Base-by-base conservation (phyloP, 30 jellyfish, hydroid and myxozoan genomes). In the Hydractinia echinata region DNA sequence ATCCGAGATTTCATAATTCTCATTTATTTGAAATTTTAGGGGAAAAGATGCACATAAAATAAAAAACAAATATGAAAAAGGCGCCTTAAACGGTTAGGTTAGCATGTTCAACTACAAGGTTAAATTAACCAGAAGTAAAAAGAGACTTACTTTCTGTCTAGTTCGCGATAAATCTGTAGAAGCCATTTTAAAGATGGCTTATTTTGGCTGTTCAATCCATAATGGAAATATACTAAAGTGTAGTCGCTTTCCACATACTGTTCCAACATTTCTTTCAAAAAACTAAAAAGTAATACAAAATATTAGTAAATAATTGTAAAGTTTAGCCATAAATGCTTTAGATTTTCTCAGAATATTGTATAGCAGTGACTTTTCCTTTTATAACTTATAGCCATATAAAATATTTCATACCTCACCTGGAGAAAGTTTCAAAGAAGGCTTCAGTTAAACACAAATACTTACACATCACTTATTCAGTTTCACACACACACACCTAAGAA, bases 171-270 rank as follows among this genome's bases (percentile, higher is more conserved):
- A 10, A 91, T 84, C 83, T 91, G 96, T 61, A 86, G 61, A 11
- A 91, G 86, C 96, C 96, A 91, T 15, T 89, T 80, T 18, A 86
- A 82, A 21, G 97, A 86, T 9, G 97, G 97, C 71, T 91, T 91
- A 81, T 91, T 91, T 51, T 77, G 90, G 67, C 96, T 86, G 91
- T 80, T 91, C 70, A 91, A 76, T 14, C 97, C 97, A 66, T 86
- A 91, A 81, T 91, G 97, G 79, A 91, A 91, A 58, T 91, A 91
- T 15, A 91, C 96, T 55, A 91, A 30, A 9, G 96, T 86, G 89
- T 91, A 91, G 62, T 91, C 97, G 54, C 86, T 91, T 64, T 86
- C 92, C 15, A 91, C 97, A 72, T 91, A 91, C 18, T 86, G 95
- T 54, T 86, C 96, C 66, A 91, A 85, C 54, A 93, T 86, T 30